Evolutionary conservation across 2,888 invertebrate genomes (phyloP), one percentile per base, ranked within the genome.

Genomic region (Microctonus brassicae): DNA sequence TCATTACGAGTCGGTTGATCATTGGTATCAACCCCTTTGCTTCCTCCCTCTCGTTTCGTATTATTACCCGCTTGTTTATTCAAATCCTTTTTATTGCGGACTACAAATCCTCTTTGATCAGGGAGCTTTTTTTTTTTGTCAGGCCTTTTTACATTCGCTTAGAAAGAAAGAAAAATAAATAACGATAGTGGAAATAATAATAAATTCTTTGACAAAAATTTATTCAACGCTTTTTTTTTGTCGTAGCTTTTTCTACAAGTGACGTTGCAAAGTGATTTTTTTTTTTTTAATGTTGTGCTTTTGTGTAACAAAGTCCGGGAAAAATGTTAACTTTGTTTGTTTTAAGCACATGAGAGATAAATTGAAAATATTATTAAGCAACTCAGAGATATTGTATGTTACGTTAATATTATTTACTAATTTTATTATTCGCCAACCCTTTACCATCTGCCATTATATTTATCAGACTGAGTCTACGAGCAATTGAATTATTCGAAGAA

Each of bases 401-500:
- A 42, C 76, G 70, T 76, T 75, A 77, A 81, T 79, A 79, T 80
- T 76, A 77, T 80, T 79, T 78, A 76, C 77, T 80, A 81, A 82
- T 82, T 81, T 80, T 73, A 75, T 75, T 73, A 70, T 78, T 75
- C 75, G 75, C 69, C 66, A 70, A 53, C 71, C 73, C 73, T 69
- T 62, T 70, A 42, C 69, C 66, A 72, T 64, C 70, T 70, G 69
- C 72, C 69, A n/a, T n/a, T n/a, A n/a, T n/a, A n/a, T n/a, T n/a
- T n/a, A n/a, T n/a, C n/a, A n/a, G n/a, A n/a, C n/a, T n/a, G n/a
- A n/a, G n/a, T n/a, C n/a, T 77, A 77, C 76, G 75, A 76, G 76
- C 80, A 83, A 84, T 83, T 81, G 81, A 82, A 83, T 83, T 81
- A 82, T 78, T 77, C 81, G 76, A 74, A 75, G 76, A 78, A 77